Conservation (phyloP, 2,888 invertebrate genomes). For the Ceratothoa steindachneri region DNA sequence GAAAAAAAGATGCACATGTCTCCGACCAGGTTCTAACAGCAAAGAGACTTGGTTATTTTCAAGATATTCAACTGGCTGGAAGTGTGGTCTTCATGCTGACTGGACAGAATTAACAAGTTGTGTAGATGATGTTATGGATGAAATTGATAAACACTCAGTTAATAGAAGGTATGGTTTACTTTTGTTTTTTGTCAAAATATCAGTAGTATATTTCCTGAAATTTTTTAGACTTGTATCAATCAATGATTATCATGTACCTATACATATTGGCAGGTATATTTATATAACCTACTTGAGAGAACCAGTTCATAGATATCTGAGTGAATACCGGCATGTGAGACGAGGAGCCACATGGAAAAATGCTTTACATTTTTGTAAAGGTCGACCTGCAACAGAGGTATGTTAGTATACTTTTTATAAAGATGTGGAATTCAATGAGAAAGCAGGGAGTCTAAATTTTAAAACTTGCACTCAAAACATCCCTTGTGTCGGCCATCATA, state of each 20-base stretch:
- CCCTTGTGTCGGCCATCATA: no score
- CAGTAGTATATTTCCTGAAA: no score
- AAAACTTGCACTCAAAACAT: no score
- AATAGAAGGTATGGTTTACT: conserved; percentile 59
- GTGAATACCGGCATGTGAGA: conserved; percentile 94
- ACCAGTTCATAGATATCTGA: conserved; percentile 87
- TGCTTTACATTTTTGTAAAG: conserved; percentile 62
- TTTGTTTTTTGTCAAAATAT: background rate
- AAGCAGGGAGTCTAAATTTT: no score
- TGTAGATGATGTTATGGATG: conserved; percentile 84
- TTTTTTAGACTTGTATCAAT: no score
- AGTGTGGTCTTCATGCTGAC: conserved; percentile 95
- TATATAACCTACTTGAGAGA: conserved; percentile 93
- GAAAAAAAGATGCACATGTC: conserved; percentile 42
- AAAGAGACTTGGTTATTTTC: conserved; percentile 95
- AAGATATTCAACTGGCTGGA: conserved; percentile 94
- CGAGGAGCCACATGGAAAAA: conserved; percentile 95
- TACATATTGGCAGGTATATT: conserved; percentile 73
- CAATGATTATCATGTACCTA: no score
- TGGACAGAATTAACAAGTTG: conserved; percentile 94
- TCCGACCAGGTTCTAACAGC: conserved; percentile 45
- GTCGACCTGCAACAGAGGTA: conserved; percentile 65
- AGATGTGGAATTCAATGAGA: no score
- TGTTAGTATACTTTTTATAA: no score
- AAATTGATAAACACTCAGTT: conserved; percentile 76